phyloP scores from a whole-genome alignment of 2,797 vertebrate species.

The Macrochelys suwanniensis region DNA sequence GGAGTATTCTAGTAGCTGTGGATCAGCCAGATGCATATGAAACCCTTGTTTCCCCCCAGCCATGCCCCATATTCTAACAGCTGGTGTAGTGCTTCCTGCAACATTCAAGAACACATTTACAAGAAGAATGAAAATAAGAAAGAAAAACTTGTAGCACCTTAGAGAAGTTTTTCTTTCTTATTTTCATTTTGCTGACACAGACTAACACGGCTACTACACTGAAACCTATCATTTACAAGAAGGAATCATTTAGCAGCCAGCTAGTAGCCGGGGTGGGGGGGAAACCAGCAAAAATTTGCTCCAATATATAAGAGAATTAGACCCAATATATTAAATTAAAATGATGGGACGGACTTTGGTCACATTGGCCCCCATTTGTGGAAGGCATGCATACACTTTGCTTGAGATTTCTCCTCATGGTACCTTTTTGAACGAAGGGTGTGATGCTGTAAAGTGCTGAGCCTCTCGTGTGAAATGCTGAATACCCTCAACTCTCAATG shows the following conservation, averaged over 20 bases:
- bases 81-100: not conserved
- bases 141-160: too few species aligned
- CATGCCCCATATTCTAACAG: not conserved
- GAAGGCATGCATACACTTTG: not conserved
- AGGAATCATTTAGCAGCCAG: not conserved
- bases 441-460: not conserved
- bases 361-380: not conserved
- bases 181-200: too few species aligned
- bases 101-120: not conserved
- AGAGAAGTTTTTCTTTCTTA: too few species aligned
- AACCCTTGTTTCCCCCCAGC: not conserved
- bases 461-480: not conserved
- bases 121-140: too few species aligned
- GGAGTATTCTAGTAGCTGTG: not conserved
- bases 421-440: not conserved
- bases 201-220: too few species aligned
- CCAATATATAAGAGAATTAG: not conserved
- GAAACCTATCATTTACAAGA: not conserved
- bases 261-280: not conserved
- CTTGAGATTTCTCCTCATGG: not conserved
- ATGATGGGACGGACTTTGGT: not conserved
- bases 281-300: not conserved
- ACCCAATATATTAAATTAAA: not conserved
- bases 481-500: not conserved
- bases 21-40: not conserved